Percentiles rank a stretch among this genome's conserved stretches.
Conservation (phyloP, 1,140 invertebrate species). For the Halictus rubicundus region DNA sequence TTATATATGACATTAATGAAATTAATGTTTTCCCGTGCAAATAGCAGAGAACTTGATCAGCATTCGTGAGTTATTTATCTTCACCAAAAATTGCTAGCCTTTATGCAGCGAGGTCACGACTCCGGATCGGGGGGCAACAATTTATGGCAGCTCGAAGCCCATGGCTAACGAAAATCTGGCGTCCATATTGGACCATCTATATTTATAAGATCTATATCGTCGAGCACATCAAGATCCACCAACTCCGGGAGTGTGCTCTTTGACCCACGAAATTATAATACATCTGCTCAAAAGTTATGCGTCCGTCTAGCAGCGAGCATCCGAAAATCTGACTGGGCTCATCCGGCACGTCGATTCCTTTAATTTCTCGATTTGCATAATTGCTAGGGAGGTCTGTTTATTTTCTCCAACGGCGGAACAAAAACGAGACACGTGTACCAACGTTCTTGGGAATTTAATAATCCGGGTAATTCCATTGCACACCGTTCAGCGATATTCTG, state of each 20-base stretch:
- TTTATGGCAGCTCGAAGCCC: slow-evolving; percentile 1
- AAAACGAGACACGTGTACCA: slow-evolving; percentile 26
- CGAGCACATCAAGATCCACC: slow-evolving; percentile 38
- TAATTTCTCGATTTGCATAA: slow-evolving; percentile 42
- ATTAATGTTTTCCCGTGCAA: no score
- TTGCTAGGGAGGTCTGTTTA: slow-evolving; percentile 6
- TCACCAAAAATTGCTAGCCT: neutral
- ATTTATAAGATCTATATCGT: slow-evolving; percentile 74
- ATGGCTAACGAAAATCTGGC: slow-evolving; percentile 28
- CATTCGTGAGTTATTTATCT: neutral
- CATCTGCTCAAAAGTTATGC: slow-evolving; percentile 49
- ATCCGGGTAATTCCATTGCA: neutral
- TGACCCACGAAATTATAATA: slow-evolving; percentile 63
- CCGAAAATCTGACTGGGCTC: slow-evolving; percentile 22
- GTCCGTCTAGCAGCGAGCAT: neutral
- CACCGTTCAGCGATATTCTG: no score
- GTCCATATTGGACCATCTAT: slow-evolving; percentile 68
- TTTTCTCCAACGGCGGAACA: slow-evolving; percentile 1
- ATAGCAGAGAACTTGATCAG: neutral
- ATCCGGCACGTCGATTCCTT: slow-evolving; percentile 34
- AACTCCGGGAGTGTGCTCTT: slow-evolving; percentile 32
- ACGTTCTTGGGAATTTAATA: slow-evolving; percentile 22
- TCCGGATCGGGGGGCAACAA: neutral
- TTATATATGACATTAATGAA: no score
- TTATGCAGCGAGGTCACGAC: neutral